Conservation (phyloP, 1,140 invertebrate genomes). For the Hyphantria cunea region DNA sequence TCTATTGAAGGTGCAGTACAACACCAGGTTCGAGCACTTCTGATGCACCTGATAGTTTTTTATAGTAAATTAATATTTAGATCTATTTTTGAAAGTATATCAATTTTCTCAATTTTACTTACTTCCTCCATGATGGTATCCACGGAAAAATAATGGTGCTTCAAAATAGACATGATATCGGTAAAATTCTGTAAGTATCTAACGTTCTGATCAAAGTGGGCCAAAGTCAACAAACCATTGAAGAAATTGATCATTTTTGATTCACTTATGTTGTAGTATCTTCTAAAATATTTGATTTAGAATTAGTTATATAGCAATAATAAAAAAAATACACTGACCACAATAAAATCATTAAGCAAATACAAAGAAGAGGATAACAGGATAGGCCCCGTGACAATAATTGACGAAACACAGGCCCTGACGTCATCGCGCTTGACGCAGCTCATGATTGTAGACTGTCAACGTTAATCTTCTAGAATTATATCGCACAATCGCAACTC, state of each 20-base stretch:
- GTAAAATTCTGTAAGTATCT: constrained; percentile 32
- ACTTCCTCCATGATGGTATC: constrained; percentile 71
- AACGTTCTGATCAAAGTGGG: constrained; percentile 22
- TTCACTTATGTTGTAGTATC: constrained; percentile 37
- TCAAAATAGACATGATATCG: constrained; percentile 50
- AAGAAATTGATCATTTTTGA: constrained; percentile 49
- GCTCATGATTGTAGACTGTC: too few species aligned
- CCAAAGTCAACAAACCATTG: constrained; percentile 38
- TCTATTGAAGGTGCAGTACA: constrained; percentile 61
- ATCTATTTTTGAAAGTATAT: too few species aligned
- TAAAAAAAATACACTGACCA: too few species aligned
- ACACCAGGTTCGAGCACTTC: constrained; percentile 55
- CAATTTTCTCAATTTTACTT: background rate
- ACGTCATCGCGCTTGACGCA: too few species aligned
- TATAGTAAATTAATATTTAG: too few species aligned
- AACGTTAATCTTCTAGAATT: too few species aligned
- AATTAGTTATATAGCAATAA: background rate
- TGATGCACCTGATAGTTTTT: constrained; percentile 50
- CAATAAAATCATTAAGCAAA: too few species aligned
- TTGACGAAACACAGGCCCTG: too few species aligned
- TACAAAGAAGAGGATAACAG: too few species aligned
- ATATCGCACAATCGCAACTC: too few species aligned
- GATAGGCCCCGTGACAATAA: too few species aligned
- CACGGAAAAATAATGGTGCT: constrained; percentile 57
- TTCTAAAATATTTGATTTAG: constrained; percentile 32